Evolutionary conservation across 2,888 invertebrate genomes (phyloP).

Genomic region (Tiliacea aurago): DNA sequence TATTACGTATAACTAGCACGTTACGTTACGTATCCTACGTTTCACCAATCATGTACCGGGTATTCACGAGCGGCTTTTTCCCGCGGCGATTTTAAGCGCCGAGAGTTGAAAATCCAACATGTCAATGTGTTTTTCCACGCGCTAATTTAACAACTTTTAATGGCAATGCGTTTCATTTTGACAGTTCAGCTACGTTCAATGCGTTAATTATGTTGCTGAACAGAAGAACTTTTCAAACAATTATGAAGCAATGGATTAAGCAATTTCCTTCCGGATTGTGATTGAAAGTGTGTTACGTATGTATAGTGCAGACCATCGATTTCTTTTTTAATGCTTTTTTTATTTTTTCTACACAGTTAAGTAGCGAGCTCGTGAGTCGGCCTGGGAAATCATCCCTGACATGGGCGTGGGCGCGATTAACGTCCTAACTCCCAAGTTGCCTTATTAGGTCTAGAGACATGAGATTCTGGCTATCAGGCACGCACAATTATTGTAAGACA

Average conservation of each 20-base stretch:
- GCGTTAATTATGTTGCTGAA: no score
- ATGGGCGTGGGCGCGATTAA: neutral
- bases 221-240: no score
- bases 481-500: slow-evolving; percentile 6
- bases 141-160: no score
- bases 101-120: no score
- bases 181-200: neutral
- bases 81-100: no score
- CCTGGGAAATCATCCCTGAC: neutral
- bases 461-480: neutral
- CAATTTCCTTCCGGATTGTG: neutral
- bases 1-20: no score
- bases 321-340: neutral
- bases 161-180: neutral
- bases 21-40: no score
- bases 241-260: neutral
- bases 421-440: neutral
- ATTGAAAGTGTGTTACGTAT: neutral
- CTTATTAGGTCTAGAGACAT: neutral
- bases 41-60: no score
- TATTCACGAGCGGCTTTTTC: no score
- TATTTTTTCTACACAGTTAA: neutral
- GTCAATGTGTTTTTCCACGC: no score
- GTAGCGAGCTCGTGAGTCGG: neutral
- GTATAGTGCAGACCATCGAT: neutral